Percentiles rank a stretch among this genome's conserved stretches.
phyloP scores from a whole-genome alignment of 2,797 vertebrate species.

The Myotis pilosus region DNA sequence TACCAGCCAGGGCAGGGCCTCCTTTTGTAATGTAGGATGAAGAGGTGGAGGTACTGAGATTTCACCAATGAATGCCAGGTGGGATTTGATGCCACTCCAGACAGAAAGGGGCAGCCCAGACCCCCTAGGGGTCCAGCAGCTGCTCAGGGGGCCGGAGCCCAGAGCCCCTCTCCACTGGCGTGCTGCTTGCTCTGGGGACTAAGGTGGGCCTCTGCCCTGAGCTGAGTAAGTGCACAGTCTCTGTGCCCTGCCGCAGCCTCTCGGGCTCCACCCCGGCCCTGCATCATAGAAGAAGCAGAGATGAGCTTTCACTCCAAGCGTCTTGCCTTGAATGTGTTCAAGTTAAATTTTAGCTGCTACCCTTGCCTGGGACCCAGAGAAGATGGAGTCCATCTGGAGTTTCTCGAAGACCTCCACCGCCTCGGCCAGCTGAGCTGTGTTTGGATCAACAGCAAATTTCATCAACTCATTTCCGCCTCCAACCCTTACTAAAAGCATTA shows the following conservation, averaged over 20 bases:
- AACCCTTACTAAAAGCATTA: conserved; percentile 33
- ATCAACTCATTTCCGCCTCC: conserved; percentile 53
- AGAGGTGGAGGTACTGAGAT: background rate
- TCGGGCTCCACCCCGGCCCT: background rate
- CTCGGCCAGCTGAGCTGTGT: background rate
- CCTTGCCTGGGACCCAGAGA: background rate
- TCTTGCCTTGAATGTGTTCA: background rate
- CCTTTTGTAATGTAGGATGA: background rate
- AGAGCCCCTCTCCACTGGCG: background rate
- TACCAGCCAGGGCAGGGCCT: background rate
- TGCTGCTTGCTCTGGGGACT: background rate
- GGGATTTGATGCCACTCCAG: background rate
- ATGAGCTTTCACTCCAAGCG: background rate
- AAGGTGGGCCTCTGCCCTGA: background rate
- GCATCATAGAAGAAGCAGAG: background rate
- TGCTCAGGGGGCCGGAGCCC: background rate
- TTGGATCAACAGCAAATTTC: conserved; percentile 35
- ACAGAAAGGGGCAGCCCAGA: background rate
- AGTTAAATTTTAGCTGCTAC: background rate
- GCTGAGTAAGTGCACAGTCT: too few relatives aligned
- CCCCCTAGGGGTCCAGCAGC: background rate
- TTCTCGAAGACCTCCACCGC: background rate
- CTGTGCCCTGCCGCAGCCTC: background rate
- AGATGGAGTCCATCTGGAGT: conserved; percentile 18
- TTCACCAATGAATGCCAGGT: background rate